Evolutionary conservation across 2,888 invertebrate genomes (phyloP).

Genomic region (Hypercompe scribonia): DNA sequence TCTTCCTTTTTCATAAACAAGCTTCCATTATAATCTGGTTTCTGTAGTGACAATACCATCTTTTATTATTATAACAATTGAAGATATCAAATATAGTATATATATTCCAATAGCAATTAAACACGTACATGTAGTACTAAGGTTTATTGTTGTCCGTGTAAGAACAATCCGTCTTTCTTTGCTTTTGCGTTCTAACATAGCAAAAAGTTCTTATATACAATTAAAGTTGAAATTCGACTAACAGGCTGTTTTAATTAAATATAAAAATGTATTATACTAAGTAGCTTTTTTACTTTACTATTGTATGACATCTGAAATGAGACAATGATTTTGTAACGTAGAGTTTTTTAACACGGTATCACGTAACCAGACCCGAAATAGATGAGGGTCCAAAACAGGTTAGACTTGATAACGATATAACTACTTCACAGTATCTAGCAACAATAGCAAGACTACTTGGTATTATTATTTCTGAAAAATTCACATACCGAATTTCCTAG

Average conservation of each 20-base stretch:
- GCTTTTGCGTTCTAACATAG: too few relatives aligned
- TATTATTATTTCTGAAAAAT: not conserved
- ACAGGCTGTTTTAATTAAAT: not conserved
- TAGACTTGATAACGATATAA: not conserved
- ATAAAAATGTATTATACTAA: not conserved
- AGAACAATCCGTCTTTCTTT: constrained; percentile 29
- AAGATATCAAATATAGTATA: constrained; percentile 7
- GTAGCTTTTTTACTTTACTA: constrained; percentile 22
- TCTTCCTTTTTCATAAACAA: not conserved
- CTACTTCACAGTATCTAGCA: too few relatives aligned
- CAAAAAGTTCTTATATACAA: too few relatives aligned
- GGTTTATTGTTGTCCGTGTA: constrained; percentile 42
- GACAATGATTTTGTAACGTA: constrained; percentile 10
- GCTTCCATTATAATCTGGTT: constrained; percentile 1
- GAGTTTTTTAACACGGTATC: constrained; percentile 5
- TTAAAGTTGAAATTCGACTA: not conserved
- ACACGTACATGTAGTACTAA: constrained; percentile 23
- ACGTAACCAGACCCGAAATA: not conserved
- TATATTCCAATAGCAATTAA: constrained; percentile 7
- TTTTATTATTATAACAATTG: constrained; percentile 32
- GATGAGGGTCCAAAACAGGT: not conserved
- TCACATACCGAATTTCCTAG: not conserved
- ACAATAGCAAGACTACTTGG: not conserved
- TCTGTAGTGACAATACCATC: constrained; percentile 21
- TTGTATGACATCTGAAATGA: constrained; percentile 26